Percentiles rank a stretch among this genome's conserved stretches.
Conservation (phyloP, 2,113 vertebrate genomes). For the Alligator mississippiensis region DNA sequence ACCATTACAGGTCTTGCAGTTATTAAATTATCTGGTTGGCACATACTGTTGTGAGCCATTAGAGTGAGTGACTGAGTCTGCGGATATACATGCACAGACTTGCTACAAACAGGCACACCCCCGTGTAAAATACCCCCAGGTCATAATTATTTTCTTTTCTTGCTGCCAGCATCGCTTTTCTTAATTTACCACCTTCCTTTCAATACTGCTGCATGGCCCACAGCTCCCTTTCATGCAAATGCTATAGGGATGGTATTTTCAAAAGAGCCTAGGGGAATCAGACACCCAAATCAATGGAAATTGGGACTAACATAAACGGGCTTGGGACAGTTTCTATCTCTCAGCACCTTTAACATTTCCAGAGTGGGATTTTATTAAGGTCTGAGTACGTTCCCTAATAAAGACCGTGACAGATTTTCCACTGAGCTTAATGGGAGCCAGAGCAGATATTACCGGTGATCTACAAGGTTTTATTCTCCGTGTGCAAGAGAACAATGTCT, state of each 20-base stretch:
- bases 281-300: neutral
- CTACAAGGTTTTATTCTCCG: neutral
- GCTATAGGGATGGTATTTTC: neutral
- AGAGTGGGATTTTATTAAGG: neutral
- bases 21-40: neutral
- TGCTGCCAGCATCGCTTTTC: neutral
- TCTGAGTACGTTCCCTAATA: neutral
- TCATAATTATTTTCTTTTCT: neutral
- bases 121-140: neutral
- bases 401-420: neutral
- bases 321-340: neutral
- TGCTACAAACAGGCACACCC: fast-evolving
- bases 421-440: fast-evolving
- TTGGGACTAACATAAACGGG: neutral
- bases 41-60: neutral
- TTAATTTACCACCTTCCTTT: neutral
- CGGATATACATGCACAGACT: neutral
- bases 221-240: neutral
- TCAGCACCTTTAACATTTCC: neutral
- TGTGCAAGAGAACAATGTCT: constrained; percentile 19
- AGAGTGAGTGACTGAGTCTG: neutral
- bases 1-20: neutral
- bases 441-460: neutral
- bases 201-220: neutral
- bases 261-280: neutral